These are phyloP conservation scores for Notodonta ziczac DNA, from an alignment of 2,888 invertebrate species.

Conservation along the genomic window DNA sequence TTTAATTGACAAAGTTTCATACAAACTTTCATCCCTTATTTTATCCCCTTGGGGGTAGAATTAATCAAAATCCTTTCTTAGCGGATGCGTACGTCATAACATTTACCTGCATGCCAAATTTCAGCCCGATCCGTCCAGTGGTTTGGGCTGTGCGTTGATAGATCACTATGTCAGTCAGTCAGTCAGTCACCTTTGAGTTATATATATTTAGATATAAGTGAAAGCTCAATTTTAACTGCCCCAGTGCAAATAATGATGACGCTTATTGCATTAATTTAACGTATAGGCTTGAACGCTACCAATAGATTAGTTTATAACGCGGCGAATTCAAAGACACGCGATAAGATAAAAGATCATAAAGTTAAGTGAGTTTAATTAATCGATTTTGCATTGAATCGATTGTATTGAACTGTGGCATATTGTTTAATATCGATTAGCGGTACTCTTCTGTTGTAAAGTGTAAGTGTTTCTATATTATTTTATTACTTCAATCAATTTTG, in stretches of 20 bases:
- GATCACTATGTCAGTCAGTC: too few relatives aligned
- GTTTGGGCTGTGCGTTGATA: too few relatives aligned
- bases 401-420: conserved; percentile 38
- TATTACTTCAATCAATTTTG: not conserved
- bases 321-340: conserved; percentile 43
- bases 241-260: conserved; percentile 38
- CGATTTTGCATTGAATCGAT: conserved; percentile 35
- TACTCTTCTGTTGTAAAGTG: conserved; percentile 33
- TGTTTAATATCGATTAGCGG: conserved; percentile 28
- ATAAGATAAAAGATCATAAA: conserved; percentile 38
- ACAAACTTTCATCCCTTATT: too few relatives aligned
- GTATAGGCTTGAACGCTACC: conserved; percentile 45
- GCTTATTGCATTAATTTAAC: conserved; percentile 43
- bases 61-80: too few relatives aligned
- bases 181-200: too few relatives aligned
- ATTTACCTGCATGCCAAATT: too few relatives aligned
- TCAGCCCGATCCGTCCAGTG: too few relatives aligned
- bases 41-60: too few relatives aligned
- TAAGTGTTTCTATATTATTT: conserved; percentile 14
- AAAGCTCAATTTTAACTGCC: conserved; percentile 34
- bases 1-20: too few relatives aligned
- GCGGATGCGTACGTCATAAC: too few relatives aligned
- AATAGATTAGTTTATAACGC: conserved; percentile 51
- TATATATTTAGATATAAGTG: too few relatives aligned
- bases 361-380: conserved; percentile 40